Percentiles rank a stretch among this genome's conserved stretches.
Evolutionary conservation across 2,113 vertebrate genomes (phyloP).

Genomic region (Pseudois nayaur): DNA sequence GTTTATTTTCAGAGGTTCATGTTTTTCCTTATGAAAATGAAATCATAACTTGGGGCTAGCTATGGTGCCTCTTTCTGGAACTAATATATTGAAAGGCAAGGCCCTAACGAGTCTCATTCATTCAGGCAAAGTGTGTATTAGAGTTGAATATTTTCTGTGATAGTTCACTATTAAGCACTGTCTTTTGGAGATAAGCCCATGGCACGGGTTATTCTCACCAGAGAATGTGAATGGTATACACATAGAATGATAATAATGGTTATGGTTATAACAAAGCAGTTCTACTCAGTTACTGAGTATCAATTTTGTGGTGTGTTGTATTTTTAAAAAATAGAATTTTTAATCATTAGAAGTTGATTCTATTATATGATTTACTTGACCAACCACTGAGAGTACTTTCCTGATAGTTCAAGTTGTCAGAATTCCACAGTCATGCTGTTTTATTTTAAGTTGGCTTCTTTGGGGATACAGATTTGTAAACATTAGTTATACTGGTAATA

Average conservation of each 20-base stretch:
- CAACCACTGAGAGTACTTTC: background rate
- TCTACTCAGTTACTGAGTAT: background rate
- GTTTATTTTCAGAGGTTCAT: background rate
- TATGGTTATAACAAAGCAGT: background rate
- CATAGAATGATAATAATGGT: background rate
- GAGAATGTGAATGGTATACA: background rate
- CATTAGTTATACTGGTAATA: background rate
- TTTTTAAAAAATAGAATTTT: background rate
- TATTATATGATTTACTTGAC: background rate
- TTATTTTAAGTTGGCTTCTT: background rate
- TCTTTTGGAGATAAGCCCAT: background rate
- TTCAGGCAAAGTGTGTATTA: background rate
- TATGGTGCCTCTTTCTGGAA: background rate
- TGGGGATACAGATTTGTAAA: background rate
- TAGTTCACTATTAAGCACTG: background rate
- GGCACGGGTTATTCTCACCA: background rate
- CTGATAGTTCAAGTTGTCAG: background rate
- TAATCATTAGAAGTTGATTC: constrained; percentile 4
- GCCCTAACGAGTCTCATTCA: background rate
- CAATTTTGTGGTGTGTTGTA: background rate
- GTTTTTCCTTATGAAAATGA: background rate
- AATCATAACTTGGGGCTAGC: background rate
- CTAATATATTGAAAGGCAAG: background rate
- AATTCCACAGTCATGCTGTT: background rate
- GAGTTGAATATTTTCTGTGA: background rate